Conservation (phyloP, 2,888 invertebrate species). For the Emesis furor region DNA sequence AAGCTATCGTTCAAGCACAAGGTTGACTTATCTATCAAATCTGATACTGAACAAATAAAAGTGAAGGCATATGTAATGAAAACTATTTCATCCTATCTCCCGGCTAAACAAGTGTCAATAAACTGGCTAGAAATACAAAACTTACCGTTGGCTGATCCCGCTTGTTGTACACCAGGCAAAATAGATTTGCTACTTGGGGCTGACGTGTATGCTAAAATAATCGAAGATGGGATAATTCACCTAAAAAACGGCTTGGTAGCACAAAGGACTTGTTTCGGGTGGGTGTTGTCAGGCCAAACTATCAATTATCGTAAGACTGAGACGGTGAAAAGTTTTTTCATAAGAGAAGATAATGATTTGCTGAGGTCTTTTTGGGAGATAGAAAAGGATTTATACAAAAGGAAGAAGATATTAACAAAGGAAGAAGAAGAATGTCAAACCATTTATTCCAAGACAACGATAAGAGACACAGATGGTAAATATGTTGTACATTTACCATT, state of each 20-base stretch:
- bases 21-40: conserved; percentile 47
- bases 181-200: conserved; percentile 67
- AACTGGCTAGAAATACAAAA: conserved; percentile 53
- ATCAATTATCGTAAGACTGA: not conserved
- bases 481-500: conserved; percentile 66
- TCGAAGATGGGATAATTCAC: conserved; percentile 56
- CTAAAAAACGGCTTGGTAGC: conserved; percentile 63
- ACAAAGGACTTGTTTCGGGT: conserved; percentile 65
- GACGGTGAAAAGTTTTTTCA: not conserved
- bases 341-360: conserved; percentile 60
- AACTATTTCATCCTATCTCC: conserved; percentile 53
- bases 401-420: conserved; percentile 51
- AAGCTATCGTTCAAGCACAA: conserved; percentile 53
- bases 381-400: conserved; percentile 43
- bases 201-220: conserved; percentile 68
- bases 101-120: conserved; percentile 44
- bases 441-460: conserved; percentile 45
- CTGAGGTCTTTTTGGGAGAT: conserved; percentile 69
- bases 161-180: conserved; percentile 49
- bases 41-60: conserved; percentile 35
- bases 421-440: conserved; percentile 69
- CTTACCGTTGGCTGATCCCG: conserved; percentile 49
- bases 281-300: conserved; percentile 55
- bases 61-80: conserved; percentile 57
- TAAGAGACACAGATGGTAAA: conserved; percentile 50